A percentile compares a stretch with the other conserved stretches of the same genome.
Conservation (phyloP, 2,797 vertebrate genomes). For the Micropoecilia bifurca region DNA sequence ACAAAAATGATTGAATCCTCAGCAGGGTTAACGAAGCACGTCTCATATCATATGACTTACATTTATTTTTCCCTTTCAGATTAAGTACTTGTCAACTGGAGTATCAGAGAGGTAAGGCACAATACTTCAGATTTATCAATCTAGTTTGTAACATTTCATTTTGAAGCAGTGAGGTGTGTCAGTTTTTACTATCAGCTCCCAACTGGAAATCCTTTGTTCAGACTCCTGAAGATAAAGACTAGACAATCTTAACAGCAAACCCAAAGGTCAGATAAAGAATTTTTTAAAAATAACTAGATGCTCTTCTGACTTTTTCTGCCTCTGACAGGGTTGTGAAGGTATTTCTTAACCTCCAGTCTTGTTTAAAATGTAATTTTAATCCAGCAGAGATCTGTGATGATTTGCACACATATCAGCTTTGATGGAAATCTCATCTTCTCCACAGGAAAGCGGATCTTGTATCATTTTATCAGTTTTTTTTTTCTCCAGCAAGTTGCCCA, state of each 20-base stretch:
- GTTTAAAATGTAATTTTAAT: slow-evolving; percentile 22
- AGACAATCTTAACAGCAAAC: not conserved
- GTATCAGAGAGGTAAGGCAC: not conserved
- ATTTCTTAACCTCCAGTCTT: not conserved
- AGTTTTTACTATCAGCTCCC: not conserved
- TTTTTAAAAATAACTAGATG: not conserved
- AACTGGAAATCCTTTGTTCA: not conserved
- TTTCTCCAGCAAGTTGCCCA: slow-evolving; percentile 18
- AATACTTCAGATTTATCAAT: not conserved
- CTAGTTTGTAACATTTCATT: not conserved
- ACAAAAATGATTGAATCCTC: not conserved
- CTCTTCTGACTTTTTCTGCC: slow-evolving; percentile 2
- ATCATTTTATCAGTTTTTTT: slow-evolving; percentile 34
- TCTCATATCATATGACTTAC: no score
- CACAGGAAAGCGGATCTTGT: slow-evolving; percentile 20
- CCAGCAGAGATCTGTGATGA: slow-evolving; percentile 25
- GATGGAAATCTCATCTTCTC: slow-evolving; percentile 43
- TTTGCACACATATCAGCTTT: slow-evolving; percentile 9
- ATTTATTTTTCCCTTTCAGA: no score
- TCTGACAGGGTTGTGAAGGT: not conserved
- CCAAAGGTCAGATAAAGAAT: slow-evolving; percentile 6
- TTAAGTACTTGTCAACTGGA: no score
- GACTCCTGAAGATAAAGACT: not conserved
- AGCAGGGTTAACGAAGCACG: not conserved
- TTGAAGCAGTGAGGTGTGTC: not conserved